These are phyloP conservation scores for Stomorhina lunata DNA, from an alignment of 2,888 invertebrate genomes.

Conservation along the genomic window DNA sequence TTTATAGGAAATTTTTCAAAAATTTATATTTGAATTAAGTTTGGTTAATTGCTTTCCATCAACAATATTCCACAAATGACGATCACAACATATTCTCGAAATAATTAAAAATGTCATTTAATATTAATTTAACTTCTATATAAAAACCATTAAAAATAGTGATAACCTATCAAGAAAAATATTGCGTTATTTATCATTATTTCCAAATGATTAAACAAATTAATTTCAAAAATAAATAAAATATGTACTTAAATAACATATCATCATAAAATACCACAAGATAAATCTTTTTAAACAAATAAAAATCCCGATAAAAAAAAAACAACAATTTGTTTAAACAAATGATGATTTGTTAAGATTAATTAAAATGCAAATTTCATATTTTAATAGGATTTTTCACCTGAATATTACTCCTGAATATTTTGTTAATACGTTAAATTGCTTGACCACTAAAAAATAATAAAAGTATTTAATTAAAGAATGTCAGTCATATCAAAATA, in stretches of 20 bases:
- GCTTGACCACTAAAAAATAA: conserved; percentile 21
- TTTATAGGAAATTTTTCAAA: background rate
- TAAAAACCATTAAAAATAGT: background rate
- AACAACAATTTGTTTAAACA: background rate
- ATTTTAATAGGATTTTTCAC: conserved; percentile 40
- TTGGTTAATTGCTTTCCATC: background rate
- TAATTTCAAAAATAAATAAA: conserved; percentile 31
- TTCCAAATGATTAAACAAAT: conserved; percentile 53
- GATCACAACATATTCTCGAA: background rate
- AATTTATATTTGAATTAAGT: background rate
- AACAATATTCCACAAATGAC: background rate
- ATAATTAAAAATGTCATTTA: conserved; percentile 7
- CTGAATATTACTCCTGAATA: too few relatives aligned
- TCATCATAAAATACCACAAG: conserved; percentile 1
- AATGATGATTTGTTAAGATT: background rate
- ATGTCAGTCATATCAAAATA: background rate
- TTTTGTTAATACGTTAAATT: too few relatives aligned
- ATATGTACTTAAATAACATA: background rate
- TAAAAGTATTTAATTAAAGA: conserved; percentile 15
- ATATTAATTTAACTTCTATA: background rate
- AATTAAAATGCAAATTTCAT: conserved; percentile 39
- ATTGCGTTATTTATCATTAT: conserved; percentile 13
- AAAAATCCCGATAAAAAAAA: background rate
- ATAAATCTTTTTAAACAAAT: background rate
- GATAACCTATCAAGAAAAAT: background rate